A percentile compares a stretch with the other conserved stretches of the same genome.
Evolutionary conservation across 2,888 invertebrate species (phyloP).

Genomic region (Hydrotaea cyrtoneurina): DNA sequence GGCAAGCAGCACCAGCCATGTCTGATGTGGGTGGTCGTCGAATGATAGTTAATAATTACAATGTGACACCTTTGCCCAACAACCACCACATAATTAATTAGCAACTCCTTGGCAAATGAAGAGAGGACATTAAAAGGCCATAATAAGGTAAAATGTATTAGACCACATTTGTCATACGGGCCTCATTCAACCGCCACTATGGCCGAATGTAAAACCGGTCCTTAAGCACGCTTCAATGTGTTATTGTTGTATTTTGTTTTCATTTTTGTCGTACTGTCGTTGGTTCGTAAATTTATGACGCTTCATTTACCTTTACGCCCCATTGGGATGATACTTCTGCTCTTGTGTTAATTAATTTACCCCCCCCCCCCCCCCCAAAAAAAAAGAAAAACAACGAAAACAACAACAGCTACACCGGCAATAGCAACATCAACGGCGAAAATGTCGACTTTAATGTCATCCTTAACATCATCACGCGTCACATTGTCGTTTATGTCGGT

Average conservation of each 20-base stretch:
- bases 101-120: background rate
- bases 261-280: slow-evolving; percentile 1
- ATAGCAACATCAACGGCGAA: slow-evolving; percentile 46
- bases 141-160: slow-evolving; percentile 10
- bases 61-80: background rate
- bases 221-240: slow-evolving; percentile 47
- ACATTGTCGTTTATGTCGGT: slow-evolving; percentile 1
- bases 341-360: slow-evolving; percentile 67
- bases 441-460: slow-evolving; percentile 55
- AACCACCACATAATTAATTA: slow-evolving; percentile 19
- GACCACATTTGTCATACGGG: slow-evolving; percentile 23
- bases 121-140: slow-evolving; percentile 19
- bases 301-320: slow-evolving; percentile 66
- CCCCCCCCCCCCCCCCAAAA: too few species aligned
- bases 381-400: slow-evolving; percentile 42
- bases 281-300: slow-evolving; percentile 60
- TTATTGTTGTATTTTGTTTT: slow-evolving; percentile 14
- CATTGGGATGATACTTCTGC: slow-evolving; percentile 62
- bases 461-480: slow-evolving; percentile 53
- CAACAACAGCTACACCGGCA: slow-evolving; percentile 23
- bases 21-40: background rate
- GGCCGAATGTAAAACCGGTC: slow-evolving; percentile 49
- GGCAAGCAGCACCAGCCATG: too few species aligned
- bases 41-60: background rate
- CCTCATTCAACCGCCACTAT: background rate